A percentile compares a stretch with the other conserved stretches of the same genome.
Evolutionary conservation across 2,888 invertebrate species (phyloP).

Genomic region (Diplazon laetatorius): DNA sequence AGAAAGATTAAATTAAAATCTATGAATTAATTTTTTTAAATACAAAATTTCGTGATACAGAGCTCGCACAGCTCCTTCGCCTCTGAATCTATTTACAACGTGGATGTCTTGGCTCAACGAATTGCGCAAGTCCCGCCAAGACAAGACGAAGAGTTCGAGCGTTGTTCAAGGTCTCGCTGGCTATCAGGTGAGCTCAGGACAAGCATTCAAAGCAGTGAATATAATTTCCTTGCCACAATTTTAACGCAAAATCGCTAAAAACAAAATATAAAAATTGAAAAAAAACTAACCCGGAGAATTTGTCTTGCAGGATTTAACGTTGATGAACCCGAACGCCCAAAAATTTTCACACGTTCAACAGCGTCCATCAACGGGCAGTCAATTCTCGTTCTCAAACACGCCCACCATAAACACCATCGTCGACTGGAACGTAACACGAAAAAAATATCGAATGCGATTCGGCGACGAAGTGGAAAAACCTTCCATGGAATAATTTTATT

Average conservation of each 20-base stretch:
- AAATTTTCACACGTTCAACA: conserved; percentile 74
- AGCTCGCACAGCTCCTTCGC: conserved; percentile 88
- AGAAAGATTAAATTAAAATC: background rate
- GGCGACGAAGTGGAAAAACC: conserved; percentile 78
- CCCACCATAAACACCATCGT: conserved; percentile 82
- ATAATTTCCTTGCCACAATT: too few relatives aligned
- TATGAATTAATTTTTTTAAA: background rate
- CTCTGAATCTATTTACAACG: conserved; percentile 87
- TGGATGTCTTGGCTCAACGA: conserved; percentile 83
- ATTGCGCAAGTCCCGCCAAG: conserved; percentile 80
- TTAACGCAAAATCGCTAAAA: background rate
- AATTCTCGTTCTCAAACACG: conserved; percentile 75
- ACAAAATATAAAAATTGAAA: background rate
- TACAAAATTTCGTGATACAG: conserved; percentile 68
- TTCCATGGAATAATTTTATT: conserved; percentile 53
- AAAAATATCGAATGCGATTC: conserved; percentile 82
- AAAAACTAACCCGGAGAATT: background rate
- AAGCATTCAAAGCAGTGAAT: conserved; percentile 66
- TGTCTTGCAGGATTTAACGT: conserved; percentile 76
- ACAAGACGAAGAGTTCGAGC: conserved; percentile 74
- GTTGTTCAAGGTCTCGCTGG: conserved; percentile 71
- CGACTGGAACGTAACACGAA: conserved; percentile 83
- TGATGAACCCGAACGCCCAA: conserved; percentile 69
- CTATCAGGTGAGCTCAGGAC: conserved; percentile 54
- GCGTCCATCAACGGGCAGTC: conserved; percentile 77